Evolutionary conservation across 2,888 invertebrate species (phyloP).

Genomic region (Chloroclysta siterata): DNA sequence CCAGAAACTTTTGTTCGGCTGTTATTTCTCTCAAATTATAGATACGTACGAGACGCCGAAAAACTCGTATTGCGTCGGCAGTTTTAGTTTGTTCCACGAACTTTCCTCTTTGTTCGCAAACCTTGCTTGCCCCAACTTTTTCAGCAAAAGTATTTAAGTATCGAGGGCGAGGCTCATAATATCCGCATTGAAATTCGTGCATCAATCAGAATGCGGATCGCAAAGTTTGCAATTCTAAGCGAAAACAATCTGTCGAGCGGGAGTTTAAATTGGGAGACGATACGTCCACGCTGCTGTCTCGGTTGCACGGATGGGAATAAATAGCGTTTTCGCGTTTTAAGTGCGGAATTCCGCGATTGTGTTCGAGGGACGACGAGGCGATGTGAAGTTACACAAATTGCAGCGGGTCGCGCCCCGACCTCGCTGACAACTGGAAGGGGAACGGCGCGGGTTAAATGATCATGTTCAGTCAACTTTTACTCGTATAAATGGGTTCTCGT

Average conservation of each 20-base stretch:
- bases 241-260: slow-evolving; percentile 32
- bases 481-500: slow-evolving; percentile 52
- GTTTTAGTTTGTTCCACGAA: slow-evolving; percentile 61
- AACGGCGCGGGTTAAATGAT: slow-evolving; percentile 66
- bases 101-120: slow-evolving; percentile 61
- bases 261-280: slow-evolving; percentile 33
- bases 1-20: slow-evolving; percentile 19
- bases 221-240: slow-evolving; percentile 35
- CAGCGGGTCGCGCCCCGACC: slow-evolving; percentile 54
- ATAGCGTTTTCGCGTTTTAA: slow-evolving; percentile 65
- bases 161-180: slow-evolving; percentile 37
- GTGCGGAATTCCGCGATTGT: slow-evolving; percentile 63
- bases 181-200: slow-evolving; percentile 31
- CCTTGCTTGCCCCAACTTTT: slow-evolving; percentile 53
- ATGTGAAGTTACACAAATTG: slow-evolving; percentile 70
- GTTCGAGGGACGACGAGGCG: slow-evolving; percentile 52
- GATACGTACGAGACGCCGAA: slow-evolving; percentile 46
- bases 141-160: slow-evolving; percentile 52
- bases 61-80: slow-evolving; percentile 62
- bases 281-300: slow-evolving; percentile 41
- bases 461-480: slow-evolving; percentile 66
- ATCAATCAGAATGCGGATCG: slow-evolving; percentile 35
- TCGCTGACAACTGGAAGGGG: slow-evolving; percentile 59
- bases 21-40: slow-evolving; percentile 37
- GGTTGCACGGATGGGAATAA: slow-evolving; percentile 63